phyloP scores from a whole-genome alignment of 2,113 vertebrate genomes.

The Rhinopomastus cyanomelas region DNA sequence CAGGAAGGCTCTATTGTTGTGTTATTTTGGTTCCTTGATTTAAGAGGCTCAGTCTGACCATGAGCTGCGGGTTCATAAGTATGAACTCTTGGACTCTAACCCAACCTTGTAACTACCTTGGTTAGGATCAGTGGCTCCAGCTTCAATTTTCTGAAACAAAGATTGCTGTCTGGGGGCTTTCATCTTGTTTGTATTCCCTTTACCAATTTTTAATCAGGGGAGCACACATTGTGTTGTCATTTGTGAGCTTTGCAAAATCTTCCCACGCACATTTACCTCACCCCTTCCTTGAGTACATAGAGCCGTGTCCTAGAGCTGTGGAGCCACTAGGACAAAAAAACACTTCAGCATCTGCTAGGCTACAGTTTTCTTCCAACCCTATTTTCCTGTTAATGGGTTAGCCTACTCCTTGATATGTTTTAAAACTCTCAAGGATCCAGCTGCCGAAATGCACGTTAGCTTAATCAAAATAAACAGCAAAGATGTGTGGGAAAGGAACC shows the following conservation, averaged over 20 bases:
- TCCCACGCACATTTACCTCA: not conserved
- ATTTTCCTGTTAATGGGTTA: not conserved
- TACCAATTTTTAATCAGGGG: not conserved
- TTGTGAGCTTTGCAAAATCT: not conserved
- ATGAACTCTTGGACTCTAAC: not conserved
- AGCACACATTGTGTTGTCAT: not conserved
- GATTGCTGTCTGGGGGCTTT: not conserved
- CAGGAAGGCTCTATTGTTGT: not conserved
- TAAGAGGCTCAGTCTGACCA: not conserved
- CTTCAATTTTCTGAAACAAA: not conserved
- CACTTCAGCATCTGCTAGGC: not conserved
- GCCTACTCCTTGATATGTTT: not conserved
- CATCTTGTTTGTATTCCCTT: not conserved
- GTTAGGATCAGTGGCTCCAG: not conserved
- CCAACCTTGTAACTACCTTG: not conserved
- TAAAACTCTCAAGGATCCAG: conserved; percentile 46
- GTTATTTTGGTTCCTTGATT: not conserved
- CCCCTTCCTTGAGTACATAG: not conserved
- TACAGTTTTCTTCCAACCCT: not conserved
- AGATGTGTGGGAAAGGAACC: conserved; percentile 61
- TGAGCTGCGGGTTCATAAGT: not conserved
- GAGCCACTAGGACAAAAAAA: not conserved
- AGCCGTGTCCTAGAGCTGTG: no score
- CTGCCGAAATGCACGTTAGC: conserved; percentile 30
- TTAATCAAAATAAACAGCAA: conserved; percentile 44